These are phyloP conservation scores for Erpetoichthys calabaricus DNA, from an alignment of 2,797 vertebrate species.

Conservation along the genomic window DNA sequence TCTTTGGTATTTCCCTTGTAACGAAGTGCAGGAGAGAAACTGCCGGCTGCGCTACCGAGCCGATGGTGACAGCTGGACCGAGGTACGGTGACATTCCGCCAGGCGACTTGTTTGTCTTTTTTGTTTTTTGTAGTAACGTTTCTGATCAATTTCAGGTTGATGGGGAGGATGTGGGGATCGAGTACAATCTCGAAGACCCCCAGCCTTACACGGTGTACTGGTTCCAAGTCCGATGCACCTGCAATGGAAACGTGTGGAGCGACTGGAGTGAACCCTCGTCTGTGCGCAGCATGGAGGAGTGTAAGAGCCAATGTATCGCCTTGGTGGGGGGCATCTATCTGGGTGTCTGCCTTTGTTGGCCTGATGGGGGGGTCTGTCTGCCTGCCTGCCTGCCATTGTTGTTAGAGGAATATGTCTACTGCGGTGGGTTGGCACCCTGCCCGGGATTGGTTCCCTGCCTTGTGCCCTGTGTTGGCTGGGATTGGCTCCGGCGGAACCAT, in stretches of 20 bases:
- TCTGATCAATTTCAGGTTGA: constrained; percentile 13
- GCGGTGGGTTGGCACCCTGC: too few relatives aligned
- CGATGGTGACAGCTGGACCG: too few relatives aligned
- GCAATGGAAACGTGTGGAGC: constrained; percentile 25
- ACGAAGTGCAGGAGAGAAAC: background rate
- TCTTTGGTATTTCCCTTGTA: background rate
- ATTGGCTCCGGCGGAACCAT: too few relatives aligned
- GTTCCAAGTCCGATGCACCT: constrained; percentile 47
- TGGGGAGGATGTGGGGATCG: constrained; percentile 5
- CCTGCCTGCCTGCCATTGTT: too few relatives aligned
- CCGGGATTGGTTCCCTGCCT: too few relatives aligned
- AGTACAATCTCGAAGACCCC: constrained; percentile 19
- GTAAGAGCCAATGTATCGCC: constrained; percentile 29
- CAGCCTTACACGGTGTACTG: constrained; percentile 33
- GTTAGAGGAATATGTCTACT: too few relatives aligned
- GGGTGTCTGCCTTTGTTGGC: background rate
- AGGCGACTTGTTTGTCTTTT: background rate
- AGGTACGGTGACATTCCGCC: background rate
- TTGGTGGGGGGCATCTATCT: background rate
- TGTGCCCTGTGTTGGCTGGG: too few relatives aligned
- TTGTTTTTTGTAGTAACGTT: background rate
- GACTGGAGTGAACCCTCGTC: constrained; percentile 38
- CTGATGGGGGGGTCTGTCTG: too few relatives aligned
- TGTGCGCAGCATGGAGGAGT: constrained; percentile 26
- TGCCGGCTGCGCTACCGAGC: too few relatives aligned